Percentiles rank a stretch among this genome's conserved stretches.
Evolutionary conservation across 2,888 invertebrate species (phyloP).

Genomic region (Lepetodrilus schrolli): DNA sequence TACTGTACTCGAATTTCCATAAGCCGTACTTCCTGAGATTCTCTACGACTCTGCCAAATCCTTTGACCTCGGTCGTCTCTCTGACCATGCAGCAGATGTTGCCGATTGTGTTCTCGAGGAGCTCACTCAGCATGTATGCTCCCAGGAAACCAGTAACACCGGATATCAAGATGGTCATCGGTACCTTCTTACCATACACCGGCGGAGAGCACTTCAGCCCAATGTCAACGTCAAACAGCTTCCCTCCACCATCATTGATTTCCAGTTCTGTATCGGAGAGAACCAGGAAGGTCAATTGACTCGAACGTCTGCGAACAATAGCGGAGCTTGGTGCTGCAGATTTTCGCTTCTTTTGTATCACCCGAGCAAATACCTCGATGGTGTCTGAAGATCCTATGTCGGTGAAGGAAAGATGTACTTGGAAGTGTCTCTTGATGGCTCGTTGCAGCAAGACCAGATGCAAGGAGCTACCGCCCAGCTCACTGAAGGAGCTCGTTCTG

Average conservation of each 20-base stretch:
- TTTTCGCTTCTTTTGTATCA: slow-evolving; percentile 46
- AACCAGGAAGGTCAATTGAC: slow-evolving; percentile 34
- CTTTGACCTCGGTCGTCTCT: slow-evolving; percentile 50
- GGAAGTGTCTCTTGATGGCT: slow-evolving; percentile 48
- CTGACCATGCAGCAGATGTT: slow-evolving; percentile 60
- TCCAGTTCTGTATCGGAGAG: slow-evolving; percentile 47
- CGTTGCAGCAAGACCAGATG: slow-evolving; percentile 54
- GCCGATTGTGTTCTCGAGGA: slow-evolving; percentile 52
- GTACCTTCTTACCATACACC: not conserved
- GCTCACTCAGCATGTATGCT: slow-evolving; percentile 51
- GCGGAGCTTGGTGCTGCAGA: not conserved
- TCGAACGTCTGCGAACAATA: not conserved
- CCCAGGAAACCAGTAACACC: slow-evolving; percentile 60
- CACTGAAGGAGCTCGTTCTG: slow-evolving; percentile 56
- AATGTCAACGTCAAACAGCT: not conserved
- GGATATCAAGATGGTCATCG: slow-evolving; percentile 46
- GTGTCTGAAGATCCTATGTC: slow-evolving; percentile 55
- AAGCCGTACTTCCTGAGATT: slow-evolving; percentile 56
- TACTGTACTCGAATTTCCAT: slow-evolving; percentile 51
- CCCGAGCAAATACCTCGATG: slow-evolving; percentile 53
- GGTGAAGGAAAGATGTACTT: slow-evolving; percentile 48
- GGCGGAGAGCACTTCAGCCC: not conserved
- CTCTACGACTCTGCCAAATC: slow-evolving; percentile 52
- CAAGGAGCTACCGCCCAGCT: slow-evolving; percentile 62
- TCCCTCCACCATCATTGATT: not conserved